Base-by-base conservation (phyloP, 2,888 invertebrate genomes). In the Spilarctia lutea region DNA sequence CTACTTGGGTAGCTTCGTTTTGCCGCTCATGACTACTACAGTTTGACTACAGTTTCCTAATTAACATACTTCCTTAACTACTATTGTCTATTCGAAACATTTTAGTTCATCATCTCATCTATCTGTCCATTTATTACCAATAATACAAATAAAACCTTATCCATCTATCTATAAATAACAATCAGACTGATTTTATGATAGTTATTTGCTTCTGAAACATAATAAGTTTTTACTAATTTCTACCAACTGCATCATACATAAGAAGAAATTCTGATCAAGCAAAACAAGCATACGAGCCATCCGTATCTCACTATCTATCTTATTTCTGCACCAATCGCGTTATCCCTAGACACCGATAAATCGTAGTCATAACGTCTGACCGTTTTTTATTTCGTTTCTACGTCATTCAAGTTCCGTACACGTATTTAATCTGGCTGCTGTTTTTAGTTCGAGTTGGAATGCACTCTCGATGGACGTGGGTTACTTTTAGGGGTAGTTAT, bases 361-460 rank as follows among this genome's bases (percentile, higher is more conserved):
- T 93, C 88, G 88, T 84, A 89, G 90, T 87, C 89, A 88, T 81
- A 81, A 80, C 81, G 82, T 82, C 77, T 77, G 83, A 76, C 76
- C 75, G 77, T 82, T 84, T 85, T 84, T 83, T 75, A 78, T 82
- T 83, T 82, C 83, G 80, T 75, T 70, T 60, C 87, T 85, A 88
- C 85, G 82, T 85, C 85, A 90, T 94, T 91, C 89, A 91, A 89
- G 90, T 94, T 93, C 94, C 91, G 88, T 90, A 87, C 95, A 95
- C 95, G 95, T 95, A 94, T 94, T 95, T 95, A 94, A 95, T 95
- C 94, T 92, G 86, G 91, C 87, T 85, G 89, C 89, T 7, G 89
- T 88, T 92, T 86, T 89, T 89, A 90, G 88, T 92, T 91, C 92
- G 89, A 90, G 87, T 82, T 81, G 86, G 86, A 77, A 87, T 88